A percentile compares a stretch with the other conserved stretches of the same genome.
Evolutionary conservation across 1,140 invertebrate species (phyloP).

Genomic region (Geopemphigus sp.): DNA sequence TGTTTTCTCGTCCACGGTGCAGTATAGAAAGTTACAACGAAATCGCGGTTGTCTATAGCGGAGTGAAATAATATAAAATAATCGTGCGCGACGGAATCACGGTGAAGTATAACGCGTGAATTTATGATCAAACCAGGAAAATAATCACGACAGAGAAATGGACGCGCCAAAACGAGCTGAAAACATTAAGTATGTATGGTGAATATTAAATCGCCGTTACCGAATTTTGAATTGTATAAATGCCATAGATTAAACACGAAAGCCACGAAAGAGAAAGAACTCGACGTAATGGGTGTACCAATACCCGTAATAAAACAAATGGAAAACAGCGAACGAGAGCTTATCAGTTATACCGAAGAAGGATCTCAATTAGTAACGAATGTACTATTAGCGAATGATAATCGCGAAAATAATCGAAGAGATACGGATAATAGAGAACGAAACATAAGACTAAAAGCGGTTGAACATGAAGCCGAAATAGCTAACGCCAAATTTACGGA

Average conservation of each 20-base stretch:
- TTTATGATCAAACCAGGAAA: not conserved
- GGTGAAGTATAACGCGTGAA: no score
- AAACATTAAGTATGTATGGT: not conserved
- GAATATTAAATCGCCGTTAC: not conserved
- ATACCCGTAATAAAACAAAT: slow-evolving; percentile 58
- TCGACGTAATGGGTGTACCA: slow-evolving; percentile 15
- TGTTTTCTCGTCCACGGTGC: not conserved
- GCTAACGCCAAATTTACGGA: slow-evolving; percentile 65
- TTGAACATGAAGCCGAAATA: slow-evolving; percentile 67
- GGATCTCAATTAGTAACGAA: slow-evolving; percentile 68
- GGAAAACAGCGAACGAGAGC: slow-evolving; percentile 60
- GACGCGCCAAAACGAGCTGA: not conserved
- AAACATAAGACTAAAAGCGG: slow-evolving; percentile 59
- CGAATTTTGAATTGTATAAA: not conserved
- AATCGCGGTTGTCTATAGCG: not conserved
- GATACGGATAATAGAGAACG: slow-evolving; percentile 58
- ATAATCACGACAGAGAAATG: not conserved
- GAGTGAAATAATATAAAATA: not conserved
- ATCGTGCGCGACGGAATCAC: no score
- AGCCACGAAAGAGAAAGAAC: not conserved
- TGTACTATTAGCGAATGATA: slow-evolving; percentile 70
- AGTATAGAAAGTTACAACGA: not conserved
- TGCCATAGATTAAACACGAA: not conserved
- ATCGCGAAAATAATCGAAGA: slow-evolving; percentile 64
- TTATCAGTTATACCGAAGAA: slow-evolving; percentile 64